Base-by-base conservation (phyloP, 2,113 vertebrate genomes). In the Sceloporus tristichus region DNA sequence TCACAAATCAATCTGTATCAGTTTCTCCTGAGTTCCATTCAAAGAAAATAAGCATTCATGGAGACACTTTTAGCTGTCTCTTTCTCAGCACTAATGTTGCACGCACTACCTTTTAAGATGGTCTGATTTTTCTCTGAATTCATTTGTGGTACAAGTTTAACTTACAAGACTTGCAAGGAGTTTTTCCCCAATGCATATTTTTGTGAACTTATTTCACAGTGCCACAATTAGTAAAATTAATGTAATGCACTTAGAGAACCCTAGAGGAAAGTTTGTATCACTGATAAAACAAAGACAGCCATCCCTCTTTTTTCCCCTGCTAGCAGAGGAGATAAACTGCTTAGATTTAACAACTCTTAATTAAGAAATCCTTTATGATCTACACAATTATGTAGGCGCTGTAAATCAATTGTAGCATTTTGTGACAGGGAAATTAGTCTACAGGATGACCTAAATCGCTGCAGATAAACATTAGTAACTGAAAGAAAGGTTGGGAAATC, bases 331-430 rank as follows among this genome's bases (percentile, higher is more conserved):
- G 34, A 81, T 54, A 56, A 70, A 75, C 25, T 89, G 59, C 82
- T 89, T 85, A 90, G 54, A 84, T 79, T 84, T 56, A 21, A 34
- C 80, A 90, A 48, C 18, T 68, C 29, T 90, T 62, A 54, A 90
- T 87, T 91, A 84, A 91, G 88, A 73, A 85, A 80, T 53, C 8
- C 84, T 11, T 88, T 90, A 68, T 65, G 42, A 90, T 88, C 13
- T 42, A 84, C 84, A 79, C 9, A 92, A 87, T 84, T 65, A 86
- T 9, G 13, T 2, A 9, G 1, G 23, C 81, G 93, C 91, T 86
- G 59, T 82, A 87, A 0, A 2, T 70, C 79, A 21, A 8, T 48
- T 87, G 25, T 84, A 71, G 70, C 6, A 42, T 38, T 92, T 71
- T 84, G 29, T 87, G 42, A 40, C 88, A 87, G 48, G 53, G 6